Conservation (phyloP, 2,113 vertebrate genomes). For the Crotophaga sulcirostris region DNA sequence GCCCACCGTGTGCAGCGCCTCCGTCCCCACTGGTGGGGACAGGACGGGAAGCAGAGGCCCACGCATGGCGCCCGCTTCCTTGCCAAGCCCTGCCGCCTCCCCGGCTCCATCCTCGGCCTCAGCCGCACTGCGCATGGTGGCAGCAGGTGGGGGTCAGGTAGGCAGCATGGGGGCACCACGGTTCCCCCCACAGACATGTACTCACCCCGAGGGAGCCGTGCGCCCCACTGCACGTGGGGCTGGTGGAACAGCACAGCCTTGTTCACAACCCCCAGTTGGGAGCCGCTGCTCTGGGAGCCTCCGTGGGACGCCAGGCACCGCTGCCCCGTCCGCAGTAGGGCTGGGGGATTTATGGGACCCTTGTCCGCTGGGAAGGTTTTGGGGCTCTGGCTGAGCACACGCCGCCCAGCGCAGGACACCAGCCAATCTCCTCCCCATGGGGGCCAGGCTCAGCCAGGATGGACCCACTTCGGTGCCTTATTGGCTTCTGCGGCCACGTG, state of each 20-base stretch:
- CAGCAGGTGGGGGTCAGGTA: background rate
- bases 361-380: background rate
- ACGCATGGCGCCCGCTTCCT: background rate
- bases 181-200: background rate
- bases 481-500: conserved; percentile 72
- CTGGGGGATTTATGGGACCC: conserved; percentile 13
- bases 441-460: conserved; percentile 61
- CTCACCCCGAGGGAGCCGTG: background rate
- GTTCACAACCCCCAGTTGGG: background rate
- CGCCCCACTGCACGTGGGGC: background rate
- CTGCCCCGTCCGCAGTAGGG: background rate
- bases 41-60: conserved; percentile 26
- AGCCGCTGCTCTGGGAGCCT: background rate
- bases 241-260: background rate
- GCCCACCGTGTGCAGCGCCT: background rate
- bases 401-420: conserved; percentile 16
- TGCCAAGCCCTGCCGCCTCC: background rate
- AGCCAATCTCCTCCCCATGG: conserved; percentile 60
- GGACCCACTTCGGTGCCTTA: conserved; percentile 57
- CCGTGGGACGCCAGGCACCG: background rate
- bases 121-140: rapidly evolving
- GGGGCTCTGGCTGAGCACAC: conserved; percentile 42
- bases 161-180: rapidly evolving
- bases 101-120: rapidly evolving
- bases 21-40: background rate